Percentiles rank a stretch among this genome's conserved stretches.
phyloP scores from a whole-genome alignment of 2,797 vertebrate genomes.

The Amblyraja radiata region DNA sequence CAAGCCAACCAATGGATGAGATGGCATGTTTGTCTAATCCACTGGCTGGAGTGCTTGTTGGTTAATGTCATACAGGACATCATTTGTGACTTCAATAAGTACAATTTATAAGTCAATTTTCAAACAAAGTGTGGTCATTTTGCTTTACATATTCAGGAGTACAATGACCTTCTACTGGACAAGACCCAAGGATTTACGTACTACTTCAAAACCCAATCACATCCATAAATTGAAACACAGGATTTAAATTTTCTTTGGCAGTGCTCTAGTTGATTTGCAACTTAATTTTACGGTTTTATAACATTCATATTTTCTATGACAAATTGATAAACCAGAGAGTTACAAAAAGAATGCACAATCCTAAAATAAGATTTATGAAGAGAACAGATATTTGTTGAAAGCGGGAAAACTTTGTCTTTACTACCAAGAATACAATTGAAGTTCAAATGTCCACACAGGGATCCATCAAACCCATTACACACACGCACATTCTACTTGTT shows the following conservation, averaged over 20 bases:
- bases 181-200: background rate
- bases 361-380: background rate
- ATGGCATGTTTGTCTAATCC: background rate
- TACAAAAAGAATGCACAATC: background rate
- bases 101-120: background rate
- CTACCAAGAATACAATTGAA: background rate
- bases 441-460: background rate
- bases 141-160: background rate
- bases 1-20: too few relatives aligned
- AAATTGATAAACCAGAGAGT: background rate
- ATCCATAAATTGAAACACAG: background rate
- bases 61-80: background rate
- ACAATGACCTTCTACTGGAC: background rate
- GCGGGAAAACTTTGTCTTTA: background rate
- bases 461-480: background rate
- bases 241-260: background rate
- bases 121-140: background rate
- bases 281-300: background rate
- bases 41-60: background rate
- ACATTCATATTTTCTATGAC: background rate
- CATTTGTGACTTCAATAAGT: background rate
- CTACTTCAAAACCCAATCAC: background rate
- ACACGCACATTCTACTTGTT: background rate
- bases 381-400: background rate
- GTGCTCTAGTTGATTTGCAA: background rate